These are phyloP conservation scores for Aphelocoma californica DNA, from an alignment of 2,797 vertebrate genomes.

Conservation along the genomic window DNA sequence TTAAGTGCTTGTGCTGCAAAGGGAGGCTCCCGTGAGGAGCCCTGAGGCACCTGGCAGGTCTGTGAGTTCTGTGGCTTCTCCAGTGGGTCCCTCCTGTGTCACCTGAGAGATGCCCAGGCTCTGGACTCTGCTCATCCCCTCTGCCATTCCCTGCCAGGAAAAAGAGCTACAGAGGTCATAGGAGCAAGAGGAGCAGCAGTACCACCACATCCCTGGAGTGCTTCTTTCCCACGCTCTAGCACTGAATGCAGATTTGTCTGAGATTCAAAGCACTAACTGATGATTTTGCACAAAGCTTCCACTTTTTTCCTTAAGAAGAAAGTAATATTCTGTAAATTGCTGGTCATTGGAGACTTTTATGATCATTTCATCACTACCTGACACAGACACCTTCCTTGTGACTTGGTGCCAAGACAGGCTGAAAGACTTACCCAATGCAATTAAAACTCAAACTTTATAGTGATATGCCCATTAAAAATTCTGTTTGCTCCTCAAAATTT, in stretches of 20 bases:
- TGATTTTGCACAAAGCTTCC: not conserved
- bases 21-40: not conserved
- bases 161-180: not conserved
- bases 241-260: not conserved
- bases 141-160: not conserved
- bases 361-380: not conserved
- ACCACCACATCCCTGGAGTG: not conserved
- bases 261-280: not conserved
- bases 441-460: not conserved
- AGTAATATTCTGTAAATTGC: not conserved
- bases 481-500: not conserved
- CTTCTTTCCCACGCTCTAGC: not conserved
- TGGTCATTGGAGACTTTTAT: not conserved
- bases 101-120: not conserved
- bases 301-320: not conserved
- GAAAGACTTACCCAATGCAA: not conserved
- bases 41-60: not conserved
- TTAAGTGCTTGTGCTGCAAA: not conserved
- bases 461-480: not conserved
- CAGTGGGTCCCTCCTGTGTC: fast-evolving
- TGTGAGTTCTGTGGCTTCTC: not conserved
- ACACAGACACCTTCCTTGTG: not conserved
- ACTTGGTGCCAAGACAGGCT: not conserved
- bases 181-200: not conserved
- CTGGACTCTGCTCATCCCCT: not conserved